Base-by-base conservation (phyloP, 2,113 vertebrate species). In the Lepus europaeus region DNA sequence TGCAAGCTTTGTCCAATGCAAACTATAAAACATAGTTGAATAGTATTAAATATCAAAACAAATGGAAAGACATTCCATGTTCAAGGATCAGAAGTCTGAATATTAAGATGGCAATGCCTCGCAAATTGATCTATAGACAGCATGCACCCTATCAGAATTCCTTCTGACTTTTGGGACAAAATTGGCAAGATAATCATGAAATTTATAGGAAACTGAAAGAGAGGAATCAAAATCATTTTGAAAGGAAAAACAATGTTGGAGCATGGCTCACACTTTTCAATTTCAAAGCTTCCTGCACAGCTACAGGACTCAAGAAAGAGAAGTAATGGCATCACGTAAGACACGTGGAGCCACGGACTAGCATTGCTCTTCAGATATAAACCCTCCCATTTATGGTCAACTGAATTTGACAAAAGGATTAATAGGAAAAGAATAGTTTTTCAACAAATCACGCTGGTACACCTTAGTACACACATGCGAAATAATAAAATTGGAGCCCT, bases 321-420 rank as follows among this genome's bases (percentile, higher is more conserved):
- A 10, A 19, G 10, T n/a, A 16, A 25, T 16, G 14, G 17, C 13
- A 16, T n/a, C 64, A n/a, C 3, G 3, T 20, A 1, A 63, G 3
- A 70, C 23, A 39, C 0, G 56, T 2, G 22, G 69, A 45, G n/a
- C 33, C 31, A 33, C 2, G 39, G 11, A 87, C 69, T 4, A 56
- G n/a, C 53, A 53, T 0, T 19, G 22, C 59, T 17, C 53, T n/a
- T 63, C 51, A 59, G 11, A 68, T 89, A 68, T 17, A 81, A 91
- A 49, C 27, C 76, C 16, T 87, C n/a, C 31, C 8, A 9, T 72
- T 73, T 33, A 72, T 0, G 29, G 53, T 22, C 39, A 66, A 20
- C 2, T 78, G 64, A 79, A 89, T 49, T 77, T 66, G n/a, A 84
- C 45, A 89, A 77, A 77, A n/a, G 10, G 17, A 2, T 68, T 53